These are phyloP conservation scores for Phrynosoma platyrhinos DNA, from an alignment of 2,113 vertebrate species.

Conservation along the genomic window DNA sequence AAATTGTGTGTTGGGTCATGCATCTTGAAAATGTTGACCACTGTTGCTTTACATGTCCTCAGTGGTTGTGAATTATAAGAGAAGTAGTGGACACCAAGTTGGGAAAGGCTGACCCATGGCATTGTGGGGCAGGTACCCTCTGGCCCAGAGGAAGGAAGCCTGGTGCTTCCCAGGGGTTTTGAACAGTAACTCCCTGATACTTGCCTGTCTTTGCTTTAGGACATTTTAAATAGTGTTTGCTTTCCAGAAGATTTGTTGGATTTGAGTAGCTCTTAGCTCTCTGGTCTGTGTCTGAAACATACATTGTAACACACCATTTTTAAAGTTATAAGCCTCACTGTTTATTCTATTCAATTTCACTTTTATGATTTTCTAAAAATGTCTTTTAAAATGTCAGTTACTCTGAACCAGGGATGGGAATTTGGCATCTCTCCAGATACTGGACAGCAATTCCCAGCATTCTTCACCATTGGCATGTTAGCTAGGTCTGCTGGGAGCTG, in stretches of 20 bases:
- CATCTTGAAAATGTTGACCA: not conserved
- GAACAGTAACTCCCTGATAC: no score
- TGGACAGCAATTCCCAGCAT: no score
- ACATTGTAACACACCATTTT: no score
- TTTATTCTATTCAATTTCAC: not conserved
- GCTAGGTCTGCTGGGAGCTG: no score
- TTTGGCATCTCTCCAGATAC: no score
- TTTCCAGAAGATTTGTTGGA: not conserved
- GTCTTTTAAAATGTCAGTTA: no score
- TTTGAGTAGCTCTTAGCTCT: not conserved
- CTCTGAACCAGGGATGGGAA: no score
- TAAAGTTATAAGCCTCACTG: not conserved
- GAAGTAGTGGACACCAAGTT: not conserved
- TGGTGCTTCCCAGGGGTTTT: not conserved
- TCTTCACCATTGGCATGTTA: no score
- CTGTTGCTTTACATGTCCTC: not conserved
- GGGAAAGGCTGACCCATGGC: not conserved
- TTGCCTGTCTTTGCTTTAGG: no score
- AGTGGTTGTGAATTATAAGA: not conserved
- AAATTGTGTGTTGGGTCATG: not conserved
- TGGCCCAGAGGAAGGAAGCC: no score
- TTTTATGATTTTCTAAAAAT: not conserved
- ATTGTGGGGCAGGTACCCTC: no score
- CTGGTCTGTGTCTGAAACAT: not conserved
- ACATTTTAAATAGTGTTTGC: no score